Conservation (phyloP, 1,140 invertebrate genomes). For the Brachionus asplanchnoidis region DNA sequence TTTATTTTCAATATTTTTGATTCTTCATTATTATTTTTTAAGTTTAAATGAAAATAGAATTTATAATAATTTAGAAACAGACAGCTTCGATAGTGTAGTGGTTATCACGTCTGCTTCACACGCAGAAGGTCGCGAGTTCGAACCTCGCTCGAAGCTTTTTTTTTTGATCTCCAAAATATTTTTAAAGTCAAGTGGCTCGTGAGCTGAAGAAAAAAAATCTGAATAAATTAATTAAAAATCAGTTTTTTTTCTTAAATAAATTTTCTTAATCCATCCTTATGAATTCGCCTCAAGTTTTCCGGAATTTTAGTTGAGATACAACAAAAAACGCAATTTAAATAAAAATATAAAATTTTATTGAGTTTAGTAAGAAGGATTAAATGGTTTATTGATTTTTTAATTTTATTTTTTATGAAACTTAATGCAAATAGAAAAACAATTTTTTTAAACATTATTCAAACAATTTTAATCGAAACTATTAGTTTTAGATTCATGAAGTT, state of each 20-base stretch:
- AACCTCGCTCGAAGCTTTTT: slow-evolving; percentile 32
- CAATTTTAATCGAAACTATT: background rate
- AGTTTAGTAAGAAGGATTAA: background rate
- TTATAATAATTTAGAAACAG: background rate
- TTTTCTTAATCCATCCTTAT: background rate
- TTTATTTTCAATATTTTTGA: background rate
- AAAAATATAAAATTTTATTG: background rate
- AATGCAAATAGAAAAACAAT: background rate
- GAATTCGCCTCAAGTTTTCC: background rate
- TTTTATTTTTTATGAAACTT: background rate
- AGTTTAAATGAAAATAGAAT: background rate
- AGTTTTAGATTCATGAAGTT: slow-evolving; percentile 5
- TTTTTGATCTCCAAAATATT: background rate
- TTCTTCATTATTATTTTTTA: background rate
- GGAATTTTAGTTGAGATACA: background rate
- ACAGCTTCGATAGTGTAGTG: slow-evolving; percentile 32
- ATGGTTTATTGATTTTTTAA: background rate
- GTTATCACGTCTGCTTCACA: slow-evolving; percentile 36
- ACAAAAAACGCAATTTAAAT: background rate
- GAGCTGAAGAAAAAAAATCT: background rate
- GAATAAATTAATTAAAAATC: background rate
- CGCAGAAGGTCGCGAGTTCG: slow-evolving; percentile 35
- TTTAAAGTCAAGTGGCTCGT: too few relatives aligned
- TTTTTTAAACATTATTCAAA: background rate
- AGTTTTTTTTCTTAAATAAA: background rate